Evolutionary conservation across 2,888 invertebrate genomes (phyloP), one percentile per base, ranked within the genome.

Genomic region (Drosophila nr. perissopoda): DNA sequence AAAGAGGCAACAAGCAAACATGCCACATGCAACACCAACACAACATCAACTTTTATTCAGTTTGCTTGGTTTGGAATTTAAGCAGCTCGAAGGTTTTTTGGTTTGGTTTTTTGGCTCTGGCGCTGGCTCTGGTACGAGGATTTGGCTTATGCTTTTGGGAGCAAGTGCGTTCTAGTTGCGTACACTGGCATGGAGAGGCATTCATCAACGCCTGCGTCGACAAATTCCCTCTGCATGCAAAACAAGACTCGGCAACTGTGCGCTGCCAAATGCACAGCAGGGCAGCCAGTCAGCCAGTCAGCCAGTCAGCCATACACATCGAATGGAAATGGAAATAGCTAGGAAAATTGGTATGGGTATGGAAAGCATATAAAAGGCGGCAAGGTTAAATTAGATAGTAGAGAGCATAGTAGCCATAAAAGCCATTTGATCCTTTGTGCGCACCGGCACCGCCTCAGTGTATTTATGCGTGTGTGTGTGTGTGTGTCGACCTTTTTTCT

Each of bases 401-500:
- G 82, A 76, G 75, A 38, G 62, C 74, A 48, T 54, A 70, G 67
- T 49, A 48, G 36, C 70, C 52, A 65, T 70, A 70, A 80, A 82
- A 65, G 60, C 62, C 89, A 89, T 89, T 89, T 89, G 85, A 86
- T 86, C 90, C 90, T 83, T 84, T 72, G 77, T 72, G 72, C 59
- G 60, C 52, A n/a, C 64, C 64, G 61, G 60, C 49, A 52, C 64
- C 66, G 82, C 75, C 70, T 66, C 33, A 18, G 40, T 56, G 31
- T 61, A 4, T 38, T 10, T 49, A 21, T 46, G 46, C 2, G 21
- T 11, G 40, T 40, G 40, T n/a, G 21, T 64, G 5, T 48, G 1
- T 54, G 51, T 46, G 18, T 49, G 34, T 48, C 63, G 84, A 76
- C 81, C 73, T 82, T 81, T 80, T 79, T 82, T 64, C 11, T 31